Evolutionary conservation across 1,140 invertebrate species (phyloP).

Genomic region (Zaprionus nigranus): DNA sequence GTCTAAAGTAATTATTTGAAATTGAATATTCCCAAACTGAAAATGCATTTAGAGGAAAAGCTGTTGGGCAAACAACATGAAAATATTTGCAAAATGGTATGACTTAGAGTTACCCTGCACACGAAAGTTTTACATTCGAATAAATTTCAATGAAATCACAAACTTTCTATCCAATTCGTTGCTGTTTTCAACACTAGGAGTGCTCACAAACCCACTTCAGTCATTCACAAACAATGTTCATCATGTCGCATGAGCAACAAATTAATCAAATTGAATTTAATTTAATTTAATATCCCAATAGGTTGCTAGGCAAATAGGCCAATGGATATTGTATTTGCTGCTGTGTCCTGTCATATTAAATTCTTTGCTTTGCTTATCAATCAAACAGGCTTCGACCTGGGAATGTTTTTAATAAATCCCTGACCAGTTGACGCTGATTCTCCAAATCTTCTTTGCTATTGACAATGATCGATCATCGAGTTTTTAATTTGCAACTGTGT

Average conservation of each 20-base stretch:
- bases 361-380: neutral
- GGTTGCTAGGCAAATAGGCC: neutral
- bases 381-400: neutral
- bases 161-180: neutral
- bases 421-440: neutral
- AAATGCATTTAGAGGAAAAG: neutral
- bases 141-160: neutral
- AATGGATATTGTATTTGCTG: neutral
- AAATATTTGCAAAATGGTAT: neutral
- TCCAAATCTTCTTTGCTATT: neutral
- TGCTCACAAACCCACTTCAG: neutral
- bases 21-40: neutral
- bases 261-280: slow-evolving; percentile 3
- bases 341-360: neutral
- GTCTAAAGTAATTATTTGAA: slow-evolving; percentile 8
- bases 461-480: neutral
- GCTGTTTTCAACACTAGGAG: too few species aligned
- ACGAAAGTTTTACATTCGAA: neutral
- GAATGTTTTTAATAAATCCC: neutral
- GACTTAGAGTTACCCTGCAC: neutral
- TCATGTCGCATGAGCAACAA: neutral
- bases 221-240: neutral
- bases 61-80: neutral
- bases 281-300: neutral
- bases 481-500: neutral